A percentile compares a stretch with the other conserved stretches of the same genome.
Evolutionary conservation across 2,888 invertebrate species (phyloP).

Genomic region (Sesia apiformis): DNA sequence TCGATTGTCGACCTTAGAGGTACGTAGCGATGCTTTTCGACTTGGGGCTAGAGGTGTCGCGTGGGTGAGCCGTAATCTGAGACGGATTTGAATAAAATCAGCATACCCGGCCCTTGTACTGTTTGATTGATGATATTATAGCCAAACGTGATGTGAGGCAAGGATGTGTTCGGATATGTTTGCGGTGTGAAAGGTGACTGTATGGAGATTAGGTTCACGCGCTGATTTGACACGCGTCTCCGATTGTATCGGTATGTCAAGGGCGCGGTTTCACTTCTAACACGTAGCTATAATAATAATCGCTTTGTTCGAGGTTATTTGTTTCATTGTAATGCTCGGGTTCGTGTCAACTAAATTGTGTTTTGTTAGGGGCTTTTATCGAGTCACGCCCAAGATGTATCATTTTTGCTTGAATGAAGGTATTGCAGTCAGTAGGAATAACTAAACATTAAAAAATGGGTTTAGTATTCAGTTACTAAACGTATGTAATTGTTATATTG

Average conservation of each 20-base stretch:
- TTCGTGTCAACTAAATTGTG: slow-evolving; percentile 32
- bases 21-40: slow-evolving; percentile 21
- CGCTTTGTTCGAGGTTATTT: slow-evolving; percentile 31
- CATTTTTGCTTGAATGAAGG: background rate
- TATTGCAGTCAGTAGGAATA: too few species aligned
- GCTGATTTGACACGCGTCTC: slow-evolving; percentile 44
- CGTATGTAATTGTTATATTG: too few species aligned
- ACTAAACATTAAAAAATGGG: too few species aligned
- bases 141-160: slow-evolving; percentile 34
- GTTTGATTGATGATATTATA: slow-evolving; percentile 53
- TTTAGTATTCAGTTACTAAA: too few species aligned
- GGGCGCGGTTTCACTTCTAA: slow-evolving; percentile 44
- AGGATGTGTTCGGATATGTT: slow-evolving; percentile 26
- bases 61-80: slow-evolving; percentile 48
- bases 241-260: slow-evolving; percentile 51
- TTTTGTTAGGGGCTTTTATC: slow-evolving; percentile 40
- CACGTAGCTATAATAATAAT: slow-evolving; percentile 21
- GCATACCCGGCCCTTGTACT: slow-evolving; percentile 46
- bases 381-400: slow-evolving; percentile 29
- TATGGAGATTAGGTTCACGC: slow-evolving; percentile 64
- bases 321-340: slow-evolving; percentile 19
- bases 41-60: slow-evolving; percentile 23
- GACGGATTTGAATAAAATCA: slow-evolving; percentile 51
- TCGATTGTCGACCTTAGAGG: slow-evolving; percentile 45
- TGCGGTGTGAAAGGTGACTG: slow-evolving; percentile 60